Evolutionary conservation across 2,888 invertebrate genomes (phyloP).

Genomic region (Metopia argyrocephala): DNA sequence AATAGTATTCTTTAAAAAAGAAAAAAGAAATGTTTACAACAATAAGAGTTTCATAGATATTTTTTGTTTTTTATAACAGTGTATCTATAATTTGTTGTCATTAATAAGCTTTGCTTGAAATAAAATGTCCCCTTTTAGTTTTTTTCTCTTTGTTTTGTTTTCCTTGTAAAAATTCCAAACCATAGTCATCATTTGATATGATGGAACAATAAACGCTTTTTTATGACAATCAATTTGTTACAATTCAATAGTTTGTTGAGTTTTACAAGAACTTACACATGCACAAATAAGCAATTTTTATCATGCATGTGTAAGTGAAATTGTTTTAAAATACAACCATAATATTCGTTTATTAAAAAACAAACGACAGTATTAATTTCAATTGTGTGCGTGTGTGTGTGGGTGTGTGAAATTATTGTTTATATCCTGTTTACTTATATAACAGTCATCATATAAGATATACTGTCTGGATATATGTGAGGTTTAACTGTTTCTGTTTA

Average conservation of each 20-base stretch:
- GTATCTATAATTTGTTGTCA: not conserved
- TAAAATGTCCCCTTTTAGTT: not conserved
- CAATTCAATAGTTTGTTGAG: conserved; percentile 70
- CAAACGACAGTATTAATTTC: conserved; percentile 12
- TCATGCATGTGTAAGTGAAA: not conserved
- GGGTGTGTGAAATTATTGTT: not conserved
- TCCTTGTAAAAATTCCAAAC: conserved; percentile 35
- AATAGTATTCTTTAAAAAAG: too few species aligned
- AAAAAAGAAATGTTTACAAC: too few species aligned
- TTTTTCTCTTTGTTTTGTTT: not conserved
- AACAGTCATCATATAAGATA: not conserved
- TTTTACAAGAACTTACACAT: not conserved
- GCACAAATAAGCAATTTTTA: not conserved
- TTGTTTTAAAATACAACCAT: conserved; percentile 35
- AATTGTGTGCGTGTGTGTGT: not conserved
- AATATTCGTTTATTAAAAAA: conserved; percentile 18
- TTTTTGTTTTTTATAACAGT: not conserved
- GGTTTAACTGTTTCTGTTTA: not conserved
- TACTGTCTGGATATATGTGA: not conserved
- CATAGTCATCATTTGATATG: conserved; percentile 33
- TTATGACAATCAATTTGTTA: conserved; percentile 77
- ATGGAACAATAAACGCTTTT: conserved; percentile 72
- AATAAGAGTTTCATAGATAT: too few species aligned
- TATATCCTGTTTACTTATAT: conserved; percentile 10
- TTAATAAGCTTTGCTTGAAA: not conserved